Conservation (phyloP, 2,888 invertebrate genomes). For the Onchidella celtica region DNA sequence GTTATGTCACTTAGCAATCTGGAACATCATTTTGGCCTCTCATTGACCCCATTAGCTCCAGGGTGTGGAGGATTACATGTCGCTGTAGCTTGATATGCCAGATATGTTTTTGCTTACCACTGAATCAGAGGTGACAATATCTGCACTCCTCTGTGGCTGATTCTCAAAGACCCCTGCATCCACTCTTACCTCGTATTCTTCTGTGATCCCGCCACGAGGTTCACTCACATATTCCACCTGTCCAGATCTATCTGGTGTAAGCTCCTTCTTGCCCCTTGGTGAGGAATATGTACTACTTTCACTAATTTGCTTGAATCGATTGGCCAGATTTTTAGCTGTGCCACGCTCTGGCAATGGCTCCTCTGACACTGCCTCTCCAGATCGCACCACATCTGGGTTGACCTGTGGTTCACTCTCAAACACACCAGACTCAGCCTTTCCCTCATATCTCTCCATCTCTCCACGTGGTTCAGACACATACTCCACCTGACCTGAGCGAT, state of each 20-base stretch:
- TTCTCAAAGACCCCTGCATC: slow-evolving; percentile 73
- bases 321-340: slow-evolving; percentile 90
- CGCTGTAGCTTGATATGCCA: neutral
- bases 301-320: slow-evolving; percentile 91
- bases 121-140: slow-evolving; percentile 64
- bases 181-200: slow-evolving; percentile 63
- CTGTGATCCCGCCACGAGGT: slow-evolving; percentile 60
- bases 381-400: slow-evolving; percentile 66
- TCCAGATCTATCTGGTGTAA: slow-evolving; percentile 69
- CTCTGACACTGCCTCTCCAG: slow-evolving; percentile 57
- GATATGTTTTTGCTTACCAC: slow-evolving; percentile 25
- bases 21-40: too few relatives aligned
- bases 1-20: too few relatives aligned
- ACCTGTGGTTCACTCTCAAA: slow-evolving; percentile 69
- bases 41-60: too few relatives aligned
- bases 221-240: slow-evolving; percentile 73
- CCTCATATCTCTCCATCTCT: slow-evolving; percentile 63
- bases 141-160: slow-evolving; percentile 63
- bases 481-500: slow-evolving; percentile 66
- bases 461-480: slow-evolving; percentile 73
- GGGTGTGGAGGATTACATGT: neutral
- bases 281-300: slow-evolving; percentile 12
- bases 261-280: slow-evolving; percentile 57
- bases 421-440: slow-evolving; percentile 67
- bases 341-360: slow-evolving; percentile 82